These are phyloP conservation scores for Chelonoidis abingdonii DNA, from an alignment of 2,113 vertebrate genomes.

Conservation along the genomic window DNA sequence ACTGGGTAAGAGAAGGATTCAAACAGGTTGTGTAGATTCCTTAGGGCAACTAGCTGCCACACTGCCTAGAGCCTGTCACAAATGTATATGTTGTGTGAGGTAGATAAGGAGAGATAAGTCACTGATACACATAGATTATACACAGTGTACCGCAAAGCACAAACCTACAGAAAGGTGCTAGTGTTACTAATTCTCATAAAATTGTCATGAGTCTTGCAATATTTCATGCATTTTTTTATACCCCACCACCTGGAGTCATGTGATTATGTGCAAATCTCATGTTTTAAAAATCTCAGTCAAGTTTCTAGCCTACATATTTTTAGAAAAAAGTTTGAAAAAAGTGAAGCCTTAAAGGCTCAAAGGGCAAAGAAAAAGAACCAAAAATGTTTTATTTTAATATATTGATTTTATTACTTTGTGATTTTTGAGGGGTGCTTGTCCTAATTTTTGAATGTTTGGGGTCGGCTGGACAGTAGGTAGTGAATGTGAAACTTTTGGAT, in stretches of 20 bases:
- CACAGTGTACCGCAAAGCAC: not conserved
- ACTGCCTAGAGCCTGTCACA: not conserved
- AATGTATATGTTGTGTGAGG: not conserved
- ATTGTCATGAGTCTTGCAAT: not conserved
- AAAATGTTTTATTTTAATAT: not conserved
- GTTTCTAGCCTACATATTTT: not conserved
- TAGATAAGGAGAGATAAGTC: not conserved
- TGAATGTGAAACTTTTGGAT: not conserved
- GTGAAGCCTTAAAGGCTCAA: not conserved
- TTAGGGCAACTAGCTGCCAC: not conserved
- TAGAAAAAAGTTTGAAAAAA: not conserved
- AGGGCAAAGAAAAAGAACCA: not conserved
- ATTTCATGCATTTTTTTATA: not conserved
- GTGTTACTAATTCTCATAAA: not conserved
- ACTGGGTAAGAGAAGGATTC: not conserved
- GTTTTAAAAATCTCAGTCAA: not conserved
- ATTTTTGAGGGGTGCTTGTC: not conserved
- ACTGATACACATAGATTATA: not conserved
- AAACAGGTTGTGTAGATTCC: not conserved
- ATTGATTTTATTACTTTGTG: not conserved
- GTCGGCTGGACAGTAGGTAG: not conserved
- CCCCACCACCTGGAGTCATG: not conserved
- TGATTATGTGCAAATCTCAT: not conserved
- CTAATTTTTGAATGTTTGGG: not conserved
- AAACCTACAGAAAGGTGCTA: not conserved